Conservation (phyloP, 1,140 invertebrate species). For the Saxidomus purpurata region DNA sequence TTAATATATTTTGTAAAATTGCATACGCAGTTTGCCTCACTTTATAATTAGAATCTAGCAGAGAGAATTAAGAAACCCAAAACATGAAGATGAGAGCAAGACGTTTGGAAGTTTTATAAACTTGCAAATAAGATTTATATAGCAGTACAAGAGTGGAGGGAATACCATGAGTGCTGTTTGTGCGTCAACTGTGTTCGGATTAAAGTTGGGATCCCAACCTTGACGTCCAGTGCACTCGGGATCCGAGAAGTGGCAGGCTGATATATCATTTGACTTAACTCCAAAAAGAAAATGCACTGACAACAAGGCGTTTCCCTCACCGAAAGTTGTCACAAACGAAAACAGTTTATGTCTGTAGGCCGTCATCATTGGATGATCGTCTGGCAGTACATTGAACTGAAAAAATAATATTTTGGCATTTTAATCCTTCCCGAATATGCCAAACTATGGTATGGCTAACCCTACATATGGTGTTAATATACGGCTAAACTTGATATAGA, state of each 20-base stretch:
- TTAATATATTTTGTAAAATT: too few species aligned
- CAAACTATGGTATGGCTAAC: too few species aligned
- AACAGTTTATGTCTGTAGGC: not conserved
- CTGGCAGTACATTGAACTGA: slow-evolving; percentile 6
- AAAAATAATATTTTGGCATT: not conserved
- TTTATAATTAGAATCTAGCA: too few species aligned
- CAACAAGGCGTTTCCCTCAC: not conserved
- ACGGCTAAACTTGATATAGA: too few species aligned
- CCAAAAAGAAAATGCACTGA: not conserved
- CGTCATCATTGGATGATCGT: not conserved
- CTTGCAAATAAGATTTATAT: too few species aligned
- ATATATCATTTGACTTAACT: not conserved
- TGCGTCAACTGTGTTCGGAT: slow-evolving; percentile 52
- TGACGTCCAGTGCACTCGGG: slow-evolving; percentile 66
- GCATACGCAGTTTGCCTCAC: too few species aligned
- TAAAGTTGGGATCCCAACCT: slow-evolving; percentile 70
- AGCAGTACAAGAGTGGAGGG: too few species aligned
- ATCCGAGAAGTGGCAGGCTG: not conserved
- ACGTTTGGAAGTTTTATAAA: too few species aligned
- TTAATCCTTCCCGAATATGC: too few species aligned
- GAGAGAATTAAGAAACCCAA: too few species aligned
- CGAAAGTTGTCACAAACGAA: not conserved
- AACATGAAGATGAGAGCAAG: too few species aligned
- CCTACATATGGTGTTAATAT: too few species aligned
- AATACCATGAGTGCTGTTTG: not conserved